Conservation (phyloP, 2,797 vertebrate species). For the Thamnophis elegans region DNA sequence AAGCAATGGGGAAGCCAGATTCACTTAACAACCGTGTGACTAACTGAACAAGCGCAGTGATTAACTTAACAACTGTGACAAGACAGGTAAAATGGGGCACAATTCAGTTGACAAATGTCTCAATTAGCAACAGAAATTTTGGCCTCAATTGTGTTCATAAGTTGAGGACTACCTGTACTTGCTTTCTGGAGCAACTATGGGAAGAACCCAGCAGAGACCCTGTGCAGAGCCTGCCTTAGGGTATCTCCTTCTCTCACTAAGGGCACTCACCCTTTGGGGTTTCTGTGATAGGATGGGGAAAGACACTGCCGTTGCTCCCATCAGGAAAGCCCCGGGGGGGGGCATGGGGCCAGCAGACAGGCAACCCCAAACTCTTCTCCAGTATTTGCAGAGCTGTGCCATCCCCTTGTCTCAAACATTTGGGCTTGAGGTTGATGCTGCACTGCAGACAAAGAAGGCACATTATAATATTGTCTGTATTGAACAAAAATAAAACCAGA, state of each 20-base stretch:
- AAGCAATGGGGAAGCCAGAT: background rate
- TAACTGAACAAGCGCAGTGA: background rate
- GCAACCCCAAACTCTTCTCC: background rate
- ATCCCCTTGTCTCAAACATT: background rate
- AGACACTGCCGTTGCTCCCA: background rate
- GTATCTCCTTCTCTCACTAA: background rate
- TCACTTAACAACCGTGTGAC: background rate
- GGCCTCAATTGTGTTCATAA: background rate
- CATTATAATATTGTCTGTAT: background rate
- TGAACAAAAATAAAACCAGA: background rate
- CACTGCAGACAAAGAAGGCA: conserved; percentile 27
- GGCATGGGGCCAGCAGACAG: background rate
- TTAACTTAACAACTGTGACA: background rate
- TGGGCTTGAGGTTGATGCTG: background rate
- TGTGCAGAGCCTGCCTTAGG: background rate
- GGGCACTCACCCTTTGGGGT: background rate
- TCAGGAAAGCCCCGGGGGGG: background rate
- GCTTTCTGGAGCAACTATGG: background rate
- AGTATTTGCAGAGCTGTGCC: background rate
- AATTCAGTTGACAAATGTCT: background rate
- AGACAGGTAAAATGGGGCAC: background rate
- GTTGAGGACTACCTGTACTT: background rate
- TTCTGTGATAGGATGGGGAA: background rate
- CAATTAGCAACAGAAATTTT: background rate
- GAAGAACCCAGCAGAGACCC: background rate